Conservation (phyloP, 2,888 invertebrate species). For the Corbicula japonica region DNA sequence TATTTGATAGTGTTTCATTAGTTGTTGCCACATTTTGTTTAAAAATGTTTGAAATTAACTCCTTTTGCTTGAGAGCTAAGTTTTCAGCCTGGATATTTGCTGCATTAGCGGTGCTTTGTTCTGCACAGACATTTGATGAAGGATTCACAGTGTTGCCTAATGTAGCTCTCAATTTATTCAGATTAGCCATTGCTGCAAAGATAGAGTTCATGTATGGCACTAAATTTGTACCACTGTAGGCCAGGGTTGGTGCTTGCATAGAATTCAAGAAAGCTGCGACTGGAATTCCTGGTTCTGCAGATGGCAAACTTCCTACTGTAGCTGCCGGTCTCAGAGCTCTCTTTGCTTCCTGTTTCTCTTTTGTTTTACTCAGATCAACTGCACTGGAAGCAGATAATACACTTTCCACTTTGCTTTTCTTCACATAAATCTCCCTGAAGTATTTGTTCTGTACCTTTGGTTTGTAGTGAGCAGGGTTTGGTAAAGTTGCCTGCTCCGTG, state of each 20-base stretch:
- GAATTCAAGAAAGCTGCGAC: conserved; percentile 25
- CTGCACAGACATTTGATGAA: neutral
- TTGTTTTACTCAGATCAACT: conserved; percentile 48
- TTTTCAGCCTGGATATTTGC: no score
- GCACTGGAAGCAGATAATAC: conserved; percentile 30
- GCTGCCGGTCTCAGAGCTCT: neutral
- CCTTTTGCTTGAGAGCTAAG: no score
- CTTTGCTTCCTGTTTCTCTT: conserved; percentile 5
- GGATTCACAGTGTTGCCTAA: neutral
- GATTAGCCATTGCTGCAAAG: conserved; percentile 37
- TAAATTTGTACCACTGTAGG: conserved; percentile 39
- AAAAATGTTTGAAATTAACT: no score
- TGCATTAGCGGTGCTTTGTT: no score
- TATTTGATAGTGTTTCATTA: no score
- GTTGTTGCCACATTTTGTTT: no score
- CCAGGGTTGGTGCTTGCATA: conserved; percentile 29
- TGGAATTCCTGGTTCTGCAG: conserved; percentile 36
- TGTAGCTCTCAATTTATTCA: conserved; percentile 11
- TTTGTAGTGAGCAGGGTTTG: conserved; percentile 2
- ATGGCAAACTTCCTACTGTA: conserved; percentile 4
- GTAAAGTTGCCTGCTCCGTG: neutral
- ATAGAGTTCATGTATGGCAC: conserved; percentile 50
- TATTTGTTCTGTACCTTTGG: conserved; percentile 32
- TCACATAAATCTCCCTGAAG: conserved; percentile 39
- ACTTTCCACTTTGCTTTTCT: conserved; percentile 21